Conservation (phyloP, 2,888 invertebrate genomes). For the Calameuta pallipes region DNA sequence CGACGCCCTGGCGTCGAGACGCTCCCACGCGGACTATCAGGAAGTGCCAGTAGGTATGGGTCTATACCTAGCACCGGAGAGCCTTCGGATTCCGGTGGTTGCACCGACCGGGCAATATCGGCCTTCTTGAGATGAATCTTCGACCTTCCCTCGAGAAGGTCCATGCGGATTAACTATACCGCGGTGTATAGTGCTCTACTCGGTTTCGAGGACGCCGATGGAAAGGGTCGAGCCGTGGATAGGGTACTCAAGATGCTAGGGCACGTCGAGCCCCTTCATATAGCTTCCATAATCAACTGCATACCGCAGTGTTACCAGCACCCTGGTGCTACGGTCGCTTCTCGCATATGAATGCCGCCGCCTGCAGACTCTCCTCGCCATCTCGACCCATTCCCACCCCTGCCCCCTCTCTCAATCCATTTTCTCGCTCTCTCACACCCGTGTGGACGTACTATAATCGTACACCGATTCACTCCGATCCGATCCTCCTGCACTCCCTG, state of each 20-base stretch:
- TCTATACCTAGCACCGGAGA: too few species aligned
- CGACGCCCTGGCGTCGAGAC: too few species aligned
- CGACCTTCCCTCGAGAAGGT: conserved; percentile 47
- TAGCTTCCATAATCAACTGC: conserved; percentile 66
- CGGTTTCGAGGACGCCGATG: conserved; percentile 35
- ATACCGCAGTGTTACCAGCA: conserved; percentile 63
- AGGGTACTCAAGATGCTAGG: conserved; percentile 65
- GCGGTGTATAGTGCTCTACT: conserved; percentile 46
- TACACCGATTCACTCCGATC: neutral
- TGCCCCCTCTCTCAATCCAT: too few species aligned
- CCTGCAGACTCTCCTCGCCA: conserved; percentile 34
- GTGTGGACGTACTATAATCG: neutral
- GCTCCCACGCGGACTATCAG: too few species aligned
- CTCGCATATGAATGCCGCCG: conserved; percentile 60
- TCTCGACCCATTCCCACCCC: conserved; percentile 22
- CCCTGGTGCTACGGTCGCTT: conserved; percentile 51
- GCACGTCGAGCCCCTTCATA: conserved; percentile 66
- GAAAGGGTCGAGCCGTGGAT: conserved; percentile 44
- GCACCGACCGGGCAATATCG: conserved; percentile 32
- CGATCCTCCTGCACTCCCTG: conserved; percentile 8
- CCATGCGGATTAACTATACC: conserved; percentile 54
- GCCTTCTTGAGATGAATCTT: conserved; percentile 54
- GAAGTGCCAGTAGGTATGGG: too few species aligned
- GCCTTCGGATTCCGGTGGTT: too few species aligned
- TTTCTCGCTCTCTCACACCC: neutral